Conservation (phyloP, 2,797 vertebrate species). For the Scolopax rusticola region DNA sequence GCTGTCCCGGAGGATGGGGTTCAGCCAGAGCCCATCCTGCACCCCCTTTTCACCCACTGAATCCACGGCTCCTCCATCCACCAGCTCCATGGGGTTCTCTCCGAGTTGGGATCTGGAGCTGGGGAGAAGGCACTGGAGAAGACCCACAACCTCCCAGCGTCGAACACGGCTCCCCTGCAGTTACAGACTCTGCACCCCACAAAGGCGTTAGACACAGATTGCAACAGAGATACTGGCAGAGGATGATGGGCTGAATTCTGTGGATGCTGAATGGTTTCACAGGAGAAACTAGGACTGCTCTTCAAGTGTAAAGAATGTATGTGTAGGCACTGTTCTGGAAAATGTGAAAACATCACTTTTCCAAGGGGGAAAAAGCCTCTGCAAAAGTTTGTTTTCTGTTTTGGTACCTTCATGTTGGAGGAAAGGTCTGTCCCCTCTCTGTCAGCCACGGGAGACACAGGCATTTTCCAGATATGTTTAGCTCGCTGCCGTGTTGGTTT, state of each 20-base stretch:
- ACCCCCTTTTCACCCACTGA: neutral
- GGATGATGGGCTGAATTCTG: neutral
- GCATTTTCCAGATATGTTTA: neutral
- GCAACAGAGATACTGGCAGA: neutral
- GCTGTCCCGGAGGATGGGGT: accelerated
- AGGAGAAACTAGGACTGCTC: neutral
- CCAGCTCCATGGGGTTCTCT: neutral
- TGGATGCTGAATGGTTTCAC: neutral
- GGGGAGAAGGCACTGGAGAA: neutral
- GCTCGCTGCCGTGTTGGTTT: neutral
- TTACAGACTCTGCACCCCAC: neutral
- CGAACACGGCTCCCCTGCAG: accelerated
- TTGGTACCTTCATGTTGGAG: neutral
- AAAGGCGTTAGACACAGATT: neutral
- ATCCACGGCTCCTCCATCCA: accelerated
- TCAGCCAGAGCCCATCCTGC: neutral
- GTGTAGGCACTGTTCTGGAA: neutral
- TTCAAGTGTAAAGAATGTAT: neutral
- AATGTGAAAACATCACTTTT: neutral
- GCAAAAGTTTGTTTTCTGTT: neutral
- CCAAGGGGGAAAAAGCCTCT: neutral
- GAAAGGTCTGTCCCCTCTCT: neutral
- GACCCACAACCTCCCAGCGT: neutral
- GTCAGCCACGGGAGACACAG: accelerated
- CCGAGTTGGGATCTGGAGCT: neutral